Evolutionary conservation across 2,797 vertebrate genomes (phyloP).

Genomic region (Botia kubotai): DNA sequence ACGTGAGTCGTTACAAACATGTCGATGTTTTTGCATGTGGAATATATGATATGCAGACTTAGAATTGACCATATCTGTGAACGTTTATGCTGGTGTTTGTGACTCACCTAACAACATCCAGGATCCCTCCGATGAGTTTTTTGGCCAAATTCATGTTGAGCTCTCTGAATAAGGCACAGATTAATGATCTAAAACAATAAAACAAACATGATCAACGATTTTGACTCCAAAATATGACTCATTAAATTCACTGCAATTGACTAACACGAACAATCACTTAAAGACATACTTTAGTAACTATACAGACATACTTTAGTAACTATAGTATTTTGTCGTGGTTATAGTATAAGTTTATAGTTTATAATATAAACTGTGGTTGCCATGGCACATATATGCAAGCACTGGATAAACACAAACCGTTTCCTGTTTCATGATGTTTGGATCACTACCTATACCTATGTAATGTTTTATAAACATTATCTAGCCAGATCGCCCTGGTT

Average conservation of each 20-base stretch:
- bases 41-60: background rate
- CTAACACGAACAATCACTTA: background rate
- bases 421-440: background rate
- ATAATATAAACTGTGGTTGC: background rate
- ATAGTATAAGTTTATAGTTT: too few species aligned
- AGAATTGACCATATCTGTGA: background rate
- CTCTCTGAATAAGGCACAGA: background rate
- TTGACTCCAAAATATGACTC: background rate
- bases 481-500: background rate
- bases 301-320: background rate
- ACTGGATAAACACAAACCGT: background rate
- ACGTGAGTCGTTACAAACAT: conserved; percentile 1
- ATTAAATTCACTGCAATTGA: background rate
- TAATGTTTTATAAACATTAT: background rate
- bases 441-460: background rate
- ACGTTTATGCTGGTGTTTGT: background rate
- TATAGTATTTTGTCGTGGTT: background rate
- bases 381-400: background rate
- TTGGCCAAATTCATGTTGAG: conserved; percentile 67
- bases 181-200: background rate
- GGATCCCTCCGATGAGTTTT: conserved; percentile 64
- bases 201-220: background rate
- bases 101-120: conserved; percentile 67
- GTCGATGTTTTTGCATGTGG: background rate
- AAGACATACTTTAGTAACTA: background rate